Evolutionary conservation across 2,113 vertebrate genomes (phyloP).

Genomic region (Cyprinodon tularosa): DNA sequence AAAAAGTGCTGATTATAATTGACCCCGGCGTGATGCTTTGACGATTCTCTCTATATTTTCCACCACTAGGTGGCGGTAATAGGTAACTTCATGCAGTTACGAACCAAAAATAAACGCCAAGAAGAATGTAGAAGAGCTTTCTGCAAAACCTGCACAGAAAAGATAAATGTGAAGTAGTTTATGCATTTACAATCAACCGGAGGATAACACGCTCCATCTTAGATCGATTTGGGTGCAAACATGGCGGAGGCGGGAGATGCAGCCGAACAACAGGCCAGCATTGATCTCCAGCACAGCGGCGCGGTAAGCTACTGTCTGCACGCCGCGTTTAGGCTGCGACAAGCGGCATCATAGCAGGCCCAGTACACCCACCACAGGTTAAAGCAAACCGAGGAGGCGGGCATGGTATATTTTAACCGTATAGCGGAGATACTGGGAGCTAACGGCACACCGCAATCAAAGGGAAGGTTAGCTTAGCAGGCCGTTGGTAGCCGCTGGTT

Average conservation of each 20-base stretch:
- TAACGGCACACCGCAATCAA: neutral
- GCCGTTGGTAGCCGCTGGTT: neutral
- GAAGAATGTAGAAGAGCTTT: neutral
- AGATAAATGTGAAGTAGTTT: neutral
- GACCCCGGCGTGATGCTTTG: too few species aligned
- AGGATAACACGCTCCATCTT: neutral
- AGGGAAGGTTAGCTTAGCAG: conserved; percentile 1
- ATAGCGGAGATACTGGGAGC: neutral
- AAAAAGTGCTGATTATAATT: too few species aligned
- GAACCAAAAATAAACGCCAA: neutral
- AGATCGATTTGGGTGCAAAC: conserved; percentile 13
- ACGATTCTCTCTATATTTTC: neutral
- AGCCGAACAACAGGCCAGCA: conserved; percentile 33
- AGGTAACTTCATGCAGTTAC: neutral
- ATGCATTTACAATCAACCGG: rapidly evolving
- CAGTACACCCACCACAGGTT: neutral
- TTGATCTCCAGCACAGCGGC: conserved; percentile 43
- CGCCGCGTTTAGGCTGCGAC: neutral
- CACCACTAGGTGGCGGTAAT: neutral
- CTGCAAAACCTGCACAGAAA: neutral
- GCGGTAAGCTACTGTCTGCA: conserved; percentile 48
- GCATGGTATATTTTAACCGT: neutral
- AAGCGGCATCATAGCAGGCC: neutral
- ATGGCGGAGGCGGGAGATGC: conserved; percentile 60
- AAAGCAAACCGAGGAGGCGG: neutral